Evolutionary conservation across 1,140 invertebrate species (phyloP).

Genomic region (Diorhabda carinulata): DNA sequence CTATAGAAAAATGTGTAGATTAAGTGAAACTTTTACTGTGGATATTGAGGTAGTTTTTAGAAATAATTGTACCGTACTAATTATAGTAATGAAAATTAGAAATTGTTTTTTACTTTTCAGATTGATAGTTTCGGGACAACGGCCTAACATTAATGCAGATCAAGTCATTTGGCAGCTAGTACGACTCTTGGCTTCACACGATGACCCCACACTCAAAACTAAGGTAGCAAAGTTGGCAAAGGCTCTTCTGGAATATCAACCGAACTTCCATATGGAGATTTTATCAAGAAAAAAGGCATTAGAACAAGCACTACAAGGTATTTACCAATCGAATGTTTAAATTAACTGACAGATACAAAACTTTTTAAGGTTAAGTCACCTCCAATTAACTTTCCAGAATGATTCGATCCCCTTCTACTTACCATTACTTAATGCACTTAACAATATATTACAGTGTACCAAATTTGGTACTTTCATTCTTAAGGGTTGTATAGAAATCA

Average conservation of each 20-base stretch:
- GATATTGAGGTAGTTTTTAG: neutral
- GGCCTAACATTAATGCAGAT: constrained; percentile 67
- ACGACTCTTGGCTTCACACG: constrained; percentile 68
- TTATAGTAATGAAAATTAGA: neutral
- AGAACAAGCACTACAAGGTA: constrained; percentile 76
- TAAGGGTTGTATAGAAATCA: no score
- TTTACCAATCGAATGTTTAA: neutral
- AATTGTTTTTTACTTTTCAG: constrained; percentile 39
- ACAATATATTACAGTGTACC: no score
- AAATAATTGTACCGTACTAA: neutral
- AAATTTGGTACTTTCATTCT: no score
- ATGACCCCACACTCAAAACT: constrained; percentile 57
- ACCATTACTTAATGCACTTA: no score
- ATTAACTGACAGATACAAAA: no score
- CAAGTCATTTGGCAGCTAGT: constrained; percentile 77
- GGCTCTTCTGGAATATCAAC: constrained; percentile 55
- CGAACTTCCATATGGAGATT: constrained; percentile 55
- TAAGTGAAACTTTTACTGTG: neutral
- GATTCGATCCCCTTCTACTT: no score
- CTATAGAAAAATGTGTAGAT: neutral
- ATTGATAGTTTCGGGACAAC: constrained; percentile 55
- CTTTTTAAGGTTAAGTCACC: no score
- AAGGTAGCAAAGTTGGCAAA: constrained; percentile 54
- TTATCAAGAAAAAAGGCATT: constrained; percentile 65
- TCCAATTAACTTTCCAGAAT: no score